Conservation (phyloP, 2,797 vertebrate genomes). For the Gymnopithys bicolor region DNA sequence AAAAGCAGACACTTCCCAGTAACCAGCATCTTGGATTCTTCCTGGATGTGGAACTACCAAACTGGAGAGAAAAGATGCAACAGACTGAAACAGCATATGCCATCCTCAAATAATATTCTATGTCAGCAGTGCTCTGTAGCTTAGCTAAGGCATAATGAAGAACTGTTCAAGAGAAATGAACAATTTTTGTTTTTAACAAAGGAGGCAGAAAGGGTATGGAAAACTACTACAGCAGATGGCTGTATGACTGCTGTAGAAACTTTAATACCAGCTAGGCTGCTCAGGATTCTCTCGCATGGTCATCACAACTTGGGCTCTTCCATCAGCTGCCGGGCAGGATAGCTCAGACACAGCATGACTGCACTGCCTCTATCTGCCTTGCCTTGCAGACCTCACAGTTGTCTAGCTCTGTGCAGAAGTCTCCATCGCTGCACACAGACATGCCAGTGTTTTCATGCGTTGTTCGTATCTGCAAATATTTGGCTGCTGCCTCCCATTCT, state of each 20-base stretch:
- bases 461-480: neutral
- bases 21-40: neutral
- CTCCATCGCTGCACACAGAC: neutral
- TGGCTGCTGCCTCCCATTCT: neutral
- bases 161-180: neutral
- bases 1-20: neutral
- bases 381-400: neutral
- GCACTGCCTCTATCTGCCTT: neutral
- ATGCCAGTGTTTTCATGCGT: neutral
- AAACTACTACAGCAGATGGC: neutral
- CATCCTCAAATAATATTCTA: neutral
- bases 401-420: neutral
- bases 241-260: neutral
- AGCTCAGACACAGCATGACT: neutral
- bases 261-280: neutral
- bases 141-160: neutral
- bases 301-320: neutral
- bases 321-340: neutral
- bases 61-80: neutral
- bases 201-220: neutral
- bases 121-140: neutral
- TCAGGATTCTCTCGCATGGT: neutral
- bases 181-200: slow-evolving; percentile 3
- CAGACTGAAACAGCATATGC: slow-evolving; percentile 38
- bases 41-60: neutral